Evolutionary conservation across 2,888 invertebrate species (phyloP), one percentile per base, ranked within the genome.

Genomic region (Tinea pellionella): DNA sequence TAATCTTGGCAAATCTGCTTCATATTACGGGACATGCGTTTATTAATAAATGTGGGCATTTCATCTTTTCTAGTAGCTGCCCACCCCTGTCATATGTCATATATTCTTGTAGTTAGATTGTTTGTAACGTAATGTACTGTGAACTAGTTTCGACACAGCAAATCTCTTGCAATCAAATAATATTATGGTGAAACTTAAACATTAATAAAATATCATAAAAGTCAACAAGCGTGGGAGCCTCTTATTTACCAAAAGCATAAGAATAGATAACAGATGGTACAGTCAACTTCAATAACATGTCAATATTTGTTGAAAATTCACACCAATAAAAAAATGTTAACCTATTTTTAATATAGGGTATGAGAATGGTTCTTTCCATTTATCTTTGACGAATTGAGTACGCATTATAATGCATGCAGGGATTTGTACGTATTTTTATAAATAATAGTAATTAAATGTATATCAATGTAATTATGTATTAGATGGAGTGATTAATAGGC

Each of bases 181-280:
- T 32, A 32, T 57, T 57, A 8, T 57, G 57, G 57, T 24, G 57
- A 57, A 57, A 57, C 29, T 32, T 57, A 6, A 57, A 24, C 47
- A n/a, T 57, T 32, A 19, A 32, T 57, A n/a, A 32, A 30, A 30
- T 57, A 57, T 57, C 57, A 57, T 32, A 32, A 53, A 53, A 32
- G 57, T 57, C 30, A 57, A 57, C 32, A 32, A 15, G 32, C 57
- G 57, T 57, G 57, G 32, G 57, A 57, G 30, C 19, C 13, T 57
- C 15, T 57, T 57, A 32, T 57, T 57, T 57, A 57, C 57, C 8
- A 32, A 57, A n/a, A 57, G 57, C 57, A 15, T 32, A 30, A 57
- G 24, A 32, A 19, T 13, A 32, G 57, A 57, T 57, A 57, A 57
- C 32, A 57, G 30, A 53, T 53, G 53, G 47, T 47, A 47, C 47